A percentile compares a stretch with the other conserved stretches of the same genome.
These are phyloP conservation scores for Carabus problematicus DNA, from an alignment of 2,888 invertebrate species.

Conservation along the genomic window DNA sequence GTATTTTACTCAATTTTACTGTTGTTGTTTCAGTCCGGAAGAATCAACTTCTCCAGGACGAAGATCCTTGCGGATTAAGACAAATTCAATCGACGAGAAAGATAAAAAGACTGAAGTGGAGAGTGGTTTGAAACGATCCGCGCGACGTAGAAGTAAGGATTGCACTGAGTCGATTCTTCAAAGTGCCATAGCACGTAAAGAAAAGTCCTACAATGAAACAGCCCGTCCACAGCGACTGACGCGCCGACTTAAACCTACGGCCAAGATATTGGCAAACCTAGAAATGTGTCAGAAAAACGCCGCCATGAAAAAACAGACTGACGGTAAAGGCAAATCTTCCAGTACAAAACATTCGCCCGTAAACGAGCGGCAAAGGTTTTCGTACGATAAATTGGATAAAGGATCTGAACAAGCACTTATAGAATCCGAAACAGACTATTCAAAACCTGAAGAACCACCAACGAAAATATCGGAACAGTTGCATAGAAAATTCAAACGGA, in stretches of 20 bases:
- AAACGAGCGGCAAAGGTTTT: conserved; percentile 31
- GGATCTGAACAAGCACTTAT: conserved; percentile 29
- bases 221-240: conserved; percentile 60
- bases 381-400: conserved; percentile 45
- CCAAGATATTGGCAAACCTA: conserved; percentile 71
- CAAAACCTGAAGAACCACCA: conserved; percentile 30
- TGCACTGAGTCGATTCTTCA: conserved; percentile 69
- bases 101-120: conserved; percentile 53
- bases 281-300: conserved; percentile 55
- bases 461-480: conserved; percentile 39
- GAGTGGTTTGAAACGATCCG: conserved; percentile 67
- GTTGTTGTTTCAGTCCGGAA: conserved; percentile 44
- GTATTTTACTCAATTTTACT: background rate
- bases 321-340: conserved; percentile 40
- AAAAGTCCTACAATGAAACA: conserved; percentile 70
- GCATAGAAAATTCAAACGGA: conserved; percentile 46
- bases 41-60: conserved; percentile 52
- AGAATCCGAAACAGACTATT: conserved; percentile 25
- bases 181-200: conserved; percentile 75
- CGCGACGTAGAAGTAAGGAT: conserved; percentile 70
- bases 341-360: conserved; percentile 36
- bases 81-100: conserved; percentile 47
- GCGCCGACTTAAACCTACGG: conserved; percentile 71
- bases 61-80: conserved; percentile 57
- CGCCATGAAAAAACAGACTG: conserved; percentile 47